phyloP scores from a whole-genome alignment of 1,140 invertebrate genomes.

The Pteromalus puparum region DNA sequence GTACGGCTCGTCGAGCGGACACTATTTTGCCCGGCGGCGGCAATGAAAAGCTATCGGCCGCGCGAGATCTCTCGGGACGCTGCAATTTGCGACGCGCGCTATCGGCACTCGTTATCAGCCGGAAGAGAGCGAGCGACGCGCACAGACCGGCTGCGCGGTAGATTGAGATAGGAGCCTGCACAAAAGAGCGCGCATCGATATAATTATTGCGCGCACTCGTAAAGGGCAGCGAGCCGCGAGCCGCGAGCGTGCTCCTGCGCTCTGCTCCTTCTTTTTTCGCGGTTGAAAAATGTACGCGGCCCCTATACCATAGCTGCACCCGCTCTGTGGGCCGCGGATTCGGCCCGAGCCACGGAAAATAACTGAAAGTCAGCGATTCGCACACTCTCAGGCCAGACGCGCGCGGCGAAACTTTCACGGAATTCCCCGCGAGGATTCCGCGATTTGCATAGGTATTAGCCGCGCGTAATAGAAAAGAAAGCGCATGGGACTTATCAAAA shows the following conservation, averaged over 20 bases:
- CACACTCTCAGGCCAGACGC: neutral
- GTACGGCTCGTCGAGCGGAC: neutral
- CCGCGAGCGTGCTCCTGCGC: too few species aligned
- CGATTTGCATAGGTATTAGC: conserved; percentile 29
- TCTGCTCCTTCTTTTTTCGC: neutral
- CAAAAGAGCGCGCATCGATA: conserved; percentile 62
- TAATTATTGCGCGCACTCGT: conserved; percentile 63
- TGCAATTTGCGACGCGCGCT: conserved; percentile 42
- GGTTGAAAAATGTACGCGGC: too few species aligned
- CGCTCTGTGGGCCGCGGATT: too few species aligned
- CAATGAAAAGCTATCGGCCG: conserved; percentile 28
- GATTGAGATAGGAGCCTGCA: conserved; percentile 17
- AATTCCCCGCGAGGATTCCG: conserved; percentile 29
- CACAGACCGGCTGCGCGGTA: conserved; percentile 45
- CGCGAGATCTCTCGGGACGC: conserved; percentile 13
- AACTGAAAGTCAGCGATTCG: neutral
- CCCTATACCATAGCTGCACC: too few species aligned
- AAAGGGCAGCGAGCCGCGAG: conserved; percentile 56
- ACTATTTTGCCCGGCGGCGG: conserved; percentile 18
- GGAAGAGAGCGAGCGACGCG: conserved; percentile 49
- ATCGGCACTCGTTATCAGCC: conserved; percentile 57
- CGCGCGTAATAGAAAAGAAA: neutral
- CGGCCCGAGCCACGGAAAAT: too few species aligned
- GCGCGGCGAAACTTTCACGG: conserved; percentile 16
- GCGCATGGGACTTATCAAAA: neutral